phyloP scores from a whole-genome alignment of 2,797 vertebrate genomes.

The Caiman crocodilus region DNA sequence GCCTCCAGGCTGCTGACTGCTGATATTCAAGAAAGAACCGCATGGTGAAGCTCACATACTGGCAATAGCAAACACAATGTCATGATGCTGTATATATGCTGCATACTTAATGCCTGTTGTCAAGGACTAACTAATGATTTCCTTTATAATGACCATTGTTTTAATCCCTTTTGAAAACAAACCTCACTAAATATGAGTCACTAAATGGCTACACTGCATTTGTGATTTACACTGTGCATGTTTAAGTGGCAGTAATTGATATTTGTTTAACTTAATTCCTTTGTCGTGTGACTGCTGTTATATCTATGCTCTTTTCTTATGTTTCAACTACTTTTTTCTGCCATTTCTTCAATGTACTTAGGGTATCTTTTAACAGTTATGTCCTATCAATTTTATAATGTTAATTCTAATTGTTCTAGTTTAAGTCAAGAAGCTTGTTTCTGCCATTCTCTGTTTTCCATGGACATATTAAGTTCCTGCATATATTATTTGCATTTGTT shows the following conservation, averaged over 20 bases:
- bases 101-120: not conserved
- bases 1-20: no score
- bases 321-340: not conserved
- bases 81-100: not conserved
- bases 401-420: not conserved
- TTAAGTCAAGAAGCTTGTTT: not conserved
- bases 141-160: not conserved
- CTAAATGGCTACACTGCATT: not conserved
- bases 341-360: not conserved
- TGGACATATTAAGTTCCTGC: not conserved
- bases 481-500: not conserved
- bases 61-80: not conserved
- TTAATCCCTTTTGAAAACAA: constrained; percentile 17
- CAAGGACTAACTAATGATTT: not conserved
- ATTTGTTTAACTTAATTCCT: not conserved
- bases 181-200: constrained; percentile 8
- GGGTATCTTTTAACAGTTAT: not conserved
- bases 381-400: not conserved
- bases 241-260: not conserved
- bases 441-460: not conserved
- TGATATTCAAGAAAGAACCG: no score
- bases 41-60: no score
- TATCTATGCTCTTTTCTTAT: not conserved
- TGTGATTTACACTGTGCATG: not conserved
- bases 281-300: not conserved